Percentiles rank a stretch among this genome's conserved stretches.
Evolutionary conservation across 2,888 invertebrate species (phyloP).

Genomic region (Diarsia rubi): DNA sequence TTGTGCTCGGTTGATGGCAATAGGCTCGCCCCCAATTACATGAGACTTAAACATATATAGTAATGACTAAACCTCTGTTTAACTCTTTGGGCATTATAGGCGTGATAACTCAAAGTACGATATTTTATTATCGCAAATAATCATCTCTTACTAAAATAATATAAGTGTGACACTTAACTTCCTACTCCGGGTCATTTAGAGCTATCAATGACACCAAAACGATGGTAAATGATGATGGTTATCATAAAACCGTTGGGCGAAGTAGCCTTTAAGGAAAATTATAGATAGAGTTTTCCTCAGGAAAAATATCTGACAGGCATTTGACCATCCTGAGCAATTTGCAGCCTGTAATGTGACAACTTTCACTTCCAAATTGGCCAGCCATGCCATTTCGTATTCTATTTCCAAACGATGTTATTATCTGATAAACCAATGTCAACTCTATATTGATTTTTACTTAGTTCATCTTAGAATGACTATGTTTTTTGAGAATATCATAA

Average conservation of each 20-base stretch:
- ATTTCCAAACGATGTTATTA: background rate
- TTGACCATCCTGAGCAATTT: conserved; percentile 75
- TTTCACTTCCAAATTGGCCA: conserved; percentile 74
- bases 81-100: too few species aligned
- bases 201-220: conserved; percentile 33
- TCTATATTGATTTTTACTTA: background rate
- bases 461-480: background rate
- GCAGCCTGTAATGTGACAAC: conserved; percentile 73
- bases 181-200: conserved; percentile 25
- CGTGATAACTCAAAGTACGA: too few species aligned
- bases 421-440: background rate
- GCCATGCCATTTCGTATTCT: conserved; percentile 30
- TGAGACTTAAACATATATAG: too few species aligned
- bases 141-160: background rate
- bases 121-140: too few species aligned
- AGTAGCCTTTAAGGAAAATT: conserved; percentile 52
- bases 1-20: too few species aligned
- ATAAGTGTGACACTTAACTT: conserved; percentile 3
- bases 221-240: conserved; percentile 48
- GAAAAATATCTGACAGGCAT: conserved; percentile 68
- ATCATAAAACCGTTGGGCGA: conserved; percentile 50
- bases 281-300: conserved; percentile 67
- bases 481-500: background rate
- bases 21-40: too few species aligned
- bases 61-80: too few species aligned